Conservation (phyloP, 2,888 invertebrate species). For the Xestia rhomboidea region DNA sequence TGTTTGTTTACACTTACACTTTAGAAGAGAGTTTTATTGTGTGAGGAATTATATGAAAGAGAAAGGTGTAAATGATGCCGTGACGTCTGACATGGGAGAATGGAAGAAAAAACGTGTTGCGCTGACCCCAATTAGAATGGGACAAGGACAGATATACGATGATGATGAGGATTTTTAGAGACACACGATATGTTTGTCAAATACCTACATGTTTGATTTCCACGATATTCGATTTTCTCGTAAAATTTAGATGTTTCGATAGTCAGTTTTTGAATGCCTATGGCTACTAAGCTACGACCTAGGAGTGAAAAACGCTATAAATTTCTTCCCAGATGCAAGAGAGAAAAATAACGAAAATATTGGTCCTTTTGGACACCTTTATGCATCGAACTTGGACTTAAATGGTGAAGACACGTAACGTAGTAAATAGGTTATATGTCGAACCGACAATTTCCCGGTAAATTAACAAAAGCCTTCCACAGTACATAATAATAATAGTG, state of each 20-base stretch:
- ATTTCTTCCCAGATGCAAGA: neutral
- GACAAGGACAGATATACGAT: too few relatives aligned
- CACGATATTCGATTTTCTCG: neutral
- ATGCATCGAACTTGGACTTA: neutral
- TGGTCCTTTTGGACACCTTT: neutral
- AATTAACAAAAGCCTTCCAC: slow-evolving; percentile 15
- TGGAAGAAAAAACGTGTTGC: too few relatives aligned
- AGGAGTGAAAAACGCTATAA: neutral
- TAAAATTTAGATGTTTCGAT: neutral
- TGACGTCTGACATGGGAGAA: too few relatives aligned
- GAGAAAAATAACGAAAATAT: neutral
- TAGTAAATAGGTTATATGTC: neutral
- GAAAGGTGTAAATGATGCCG: too few relatives aligned
- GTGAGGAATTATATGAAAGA: too few relatives aligned
- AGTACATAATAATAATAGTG: slow-evolving; percentile 1
- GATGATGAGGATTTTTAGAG: too few relatives aligned
- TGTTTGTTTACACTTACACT: slow-evolving; percentile 17
- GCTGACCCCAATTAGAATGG: too few relatives aligned
- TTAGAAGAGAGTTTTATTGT: neutral
- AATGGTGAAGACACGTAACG: neutral
- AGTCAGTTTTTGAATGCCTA: neutral
- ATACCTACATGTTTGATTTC: neutral
- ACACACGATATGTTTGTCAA: neutral
- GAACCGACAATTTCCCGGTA: slow-evolving; percentile 11
- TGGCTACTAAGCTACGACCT: neutral